A percentile compares a stretch with the other conserved stretches of the same genome.
Conservation (phyloP, 2,888 invertebrate species). For the Oithona nana region DNA sequence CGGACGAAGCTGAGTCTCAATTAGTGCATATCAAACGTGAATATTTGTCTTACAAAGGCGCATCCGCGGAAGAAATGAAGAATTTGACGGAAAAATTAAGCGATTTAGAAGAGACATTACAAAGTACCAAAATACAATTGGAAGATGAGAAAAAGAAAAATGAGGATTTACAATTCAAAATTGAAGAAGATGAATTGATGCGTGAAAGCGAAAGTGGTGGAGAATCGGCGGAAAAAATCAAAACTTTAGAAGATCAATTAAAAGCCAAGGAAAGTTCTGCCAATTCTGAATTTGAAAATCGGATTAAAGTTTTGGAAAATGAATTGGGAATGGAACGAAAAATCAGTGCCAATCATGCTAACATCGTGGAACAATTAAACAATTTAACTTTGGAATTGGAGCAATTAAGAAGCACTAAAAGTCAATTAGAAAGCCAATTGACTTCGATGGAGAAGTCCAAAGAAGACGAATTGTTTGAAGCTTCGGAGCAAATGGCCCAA, state of each 20-base stretch:
- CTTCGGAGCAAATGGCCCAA: slow-evolving; percentile 38
- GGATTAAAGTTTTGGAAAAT: background rate
- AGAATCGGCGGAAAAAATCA: background rate
- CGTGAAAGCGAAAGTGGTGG: background rate
- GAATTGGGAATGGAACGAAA: background rate
- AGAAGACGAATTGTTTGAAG: slow-evolving; percentile 37
- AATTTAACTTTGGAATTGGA: background rate
- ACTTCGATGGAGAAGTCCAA: background rate
- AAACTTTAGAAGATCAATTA: background rate
- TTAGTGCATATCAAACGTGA: slow-evolving; percentile 40
- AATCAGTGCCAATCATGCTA: background rate
- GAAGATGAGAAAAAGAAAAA: slow-evolving; percentile 60
- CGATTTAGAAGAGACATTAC: background rate
- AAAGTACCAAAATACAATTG: slow-evolving; percentile 25
- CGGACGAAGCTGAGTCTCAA: slow-evolving; percentile 52
- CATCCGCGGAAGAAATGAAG: background rate
- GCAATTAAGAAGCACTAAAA: background rate
- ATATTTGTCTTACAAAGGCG: slow-evolving; percentile 33
- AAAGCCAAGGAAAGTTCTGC: background rate
- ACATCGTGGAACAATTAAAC: background rate
- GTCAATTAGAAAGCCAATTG: background rate
- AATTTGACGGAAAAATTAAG: background rate
- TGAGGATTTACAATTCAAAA: slow-evolving; percentile 71
- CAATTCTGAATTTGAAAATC: background rate
- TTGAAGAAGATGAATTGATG: slow-evolving; percentile 61